Evolutionary conservation across 1,140 invertebrate genomes (phyloP), one percentile per base, ranked within the genome.

Genomic region (Diuraphis noxia): DNA sequence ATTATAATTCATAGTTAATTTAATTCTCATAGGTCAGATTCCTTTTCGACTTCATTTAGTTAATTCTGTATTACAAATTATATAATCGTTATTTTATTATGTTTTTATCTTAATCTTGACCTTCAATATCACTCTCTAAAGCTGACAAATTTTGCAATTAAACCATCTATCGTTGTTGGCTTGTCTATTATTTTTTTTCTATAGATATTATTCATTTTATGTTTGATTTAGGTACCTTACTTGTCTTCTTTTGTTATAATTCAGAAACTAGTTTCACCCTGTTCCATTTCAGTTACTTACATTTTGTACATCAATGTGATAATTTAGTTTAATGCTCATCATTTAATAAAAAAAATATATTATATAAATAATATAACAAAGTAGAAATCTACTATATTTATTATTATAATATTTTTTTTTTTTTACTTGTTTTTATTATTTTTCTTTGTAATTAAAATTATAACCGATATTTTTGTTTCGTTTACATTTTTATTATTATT

Each of bases 301-400:
- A 92, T 91, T 92, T 84, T 88, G 89, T 92, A 79, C 85, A 36
- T 90, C n/a, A 84, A 87, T 92, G 92, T 92, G 92, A 92, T 92
- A 92, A 92, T 91, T 92, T 92, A 79, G 49, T 92, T 92, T 77
- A 87, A 91, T 46, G 92, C 92, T 92, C 92, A 92, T 91, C 30
- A 81, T 81, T 23, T 90, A 49, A 41, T 30, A 91, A 81, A 81
- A 88, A 88, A 21, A n/a, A 46, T 81, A 46, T 52, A 82, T 82
- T 89, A 86, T 49, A 52, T 40, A 30, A 63, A 63, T 30, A 88
- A 72, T 72, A n/a, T 72, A 72, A 72, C 56, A 72, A 25, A 52
- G n/a, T 91, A 91, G 77, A 36, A 82, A 82, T 43, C 19, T 90
- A 81, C 34, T 91, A 49, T 81, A 46, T 49, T 91, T 91, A 91